Base-by-base conservation (phyloP, 92 coral and sea anemone species). In the Bergia puertoricense region DNA sequence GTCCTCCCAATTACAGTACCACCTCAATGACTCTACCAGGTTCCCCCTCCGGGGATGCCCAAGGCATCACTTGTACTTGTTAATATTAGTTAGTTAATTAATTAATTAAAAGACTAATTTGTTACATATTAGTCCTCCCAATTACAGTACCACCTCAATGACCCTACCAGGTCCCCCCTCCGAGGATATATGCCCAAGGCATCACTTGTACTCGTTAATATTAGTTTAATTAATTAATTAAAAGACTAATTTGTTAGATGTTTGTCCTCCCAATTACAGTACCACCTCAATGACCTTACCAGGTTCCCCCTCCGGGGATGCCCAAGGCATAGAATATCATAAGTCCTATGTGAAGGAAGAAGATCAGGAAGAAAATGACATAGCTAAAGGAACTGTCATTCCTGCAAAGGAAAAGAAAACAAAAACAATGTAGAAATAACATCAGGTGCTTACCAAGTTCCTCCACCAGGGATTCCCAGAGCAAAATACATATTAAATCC, bases 351-450 rank as follows among this genome's bases (percentile, higher is more conserved):
- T 97, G 99, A n/a, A 95, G 85, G 87, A 97, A 92, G 86, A 85
- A 92, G 87, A 92, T 89, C 78, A 95, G 94, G 94, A 97, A 97
- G 92, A 97, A 97, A 8, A 94, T 73, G 81, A 97, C 92, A 56
- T 91, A 97, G 93, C 99, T 97, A 84, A 97, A 97, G 85, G 99
- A 97, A 88, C 99, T 97, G 98, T 97, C 98, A 85, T 93, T 95
- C 92, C 99, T 97, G 96, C 76, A 93, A 96, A 36, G 59, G 56
- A 74, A 90, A 57, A 88, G 65, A 90, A 86, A 85, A 54, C 42
- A 51, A 39, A 30, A 45, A 50, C 84, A 90, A 51, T 77, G 66
- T 30, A 59, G 54, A 41, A 44, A 79, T 22, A 84, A 13, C 9
- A n/a, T 56, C 3, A 5, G 30, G 18, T 84, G 79, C 87, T 84